A percentile compares a stretch with the other conserved stretches of the same genome.
Evolutionary conservation across 2,113 vertebrate genomes (phyloP).

Genomic region (Seriola quinqueradiata): DNA sequence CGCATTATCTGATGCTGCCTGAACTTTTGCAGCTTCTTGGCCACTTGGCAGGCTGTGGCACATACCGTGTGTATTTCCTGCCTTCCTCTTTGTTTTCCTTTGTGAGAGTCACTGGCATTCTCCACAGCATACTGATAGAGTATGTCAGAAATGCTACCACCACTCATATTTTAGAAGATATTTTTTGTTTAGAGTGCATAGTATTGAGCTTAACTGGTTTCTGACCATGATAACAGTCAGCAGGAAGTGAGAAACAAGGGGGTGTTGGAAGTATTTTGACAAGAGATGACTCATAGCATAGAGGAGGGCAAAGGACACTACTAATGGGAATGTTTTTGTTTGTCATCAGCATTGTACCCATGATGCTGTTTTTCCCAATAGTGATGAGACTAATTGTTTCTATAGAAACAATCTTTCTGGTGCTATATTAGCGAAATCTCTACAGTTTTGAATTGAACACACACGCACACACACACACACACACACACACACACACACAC

Average conservation of each 20-base stretch:
- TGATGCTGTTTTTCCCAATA: conserved; percentile 25
- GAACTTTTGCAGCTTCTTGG: neutral
- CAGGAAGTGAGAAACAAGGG: conserved; percentile 7
- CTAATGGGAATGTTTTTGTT: conserved; percentile 55
- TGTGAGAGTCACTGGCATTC: neutral
- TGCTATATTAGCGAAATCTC: conserved; percentile 1
- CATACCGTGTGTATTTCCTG: conserved; percentile 3
- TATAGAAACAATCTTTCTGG: conserved; percentile 17
- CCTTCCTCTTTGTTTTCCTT: neutral
- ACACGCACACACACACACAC: neutral
- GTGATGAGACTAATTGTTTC: conserved; percentile 34
- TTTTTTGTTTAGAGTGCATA: neutral
- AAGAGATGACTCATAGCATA: conserved; percentile 22
- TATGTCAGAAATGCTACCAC: neutral
- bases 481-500: too few species aligned
- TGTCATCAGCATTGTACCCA: conserved; percentile 42
- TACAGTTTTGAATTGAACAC: neutral
- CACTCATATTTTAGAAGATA: neutral
- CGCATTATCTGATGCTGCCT: conserved; percentile 2
- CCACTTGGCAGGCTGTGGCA: neutral
- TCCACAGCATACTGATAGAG: neutral
- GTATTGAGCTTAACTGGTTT: neutral
- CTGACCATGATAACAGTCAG: conserved; percentile 23
- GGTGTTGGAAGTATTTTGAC: conserved; percentile 9
- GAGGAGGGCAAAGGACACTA: neutral